Evolutionary conservation across 2,113 vertebrate species (phyloP).

Genomic region (Pteropus alecto): DNA sequence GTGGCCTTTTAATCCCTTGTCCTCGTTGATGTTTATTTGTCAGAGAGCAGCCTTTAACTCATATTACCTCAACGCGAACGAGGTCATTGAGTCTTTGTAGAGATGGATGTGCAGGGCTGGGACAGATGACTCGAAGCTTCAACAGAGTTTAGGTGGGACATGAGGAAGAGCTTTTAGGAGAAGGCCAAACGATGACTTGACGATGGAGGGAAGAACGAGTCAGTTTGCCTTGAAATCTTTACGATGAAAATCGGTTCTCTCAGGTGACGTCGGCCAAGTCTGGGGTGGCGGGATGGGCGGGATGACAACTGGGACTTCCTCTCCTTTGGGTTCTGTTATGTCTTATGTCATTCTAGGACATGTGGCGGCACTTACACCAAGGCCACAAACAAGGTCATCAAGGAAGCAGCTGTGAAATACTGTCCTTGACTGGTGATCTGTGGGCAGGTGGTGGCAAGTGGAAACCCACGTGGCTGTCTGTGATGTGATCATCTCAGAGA

Average conservation of each 20-base stretch:
- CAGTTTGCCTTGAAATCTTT: not conserved
- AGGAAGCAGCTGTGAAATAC: not conserved
- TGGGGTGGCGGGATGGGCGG: not conserved
- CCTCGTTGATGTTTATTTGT: not conserved
- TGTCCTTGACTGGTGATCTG: not conserved
- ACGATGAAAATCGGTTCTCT: not conserved
- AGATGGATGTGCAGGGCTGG: too few species aligned
- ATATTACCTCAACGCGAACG: not conserved
- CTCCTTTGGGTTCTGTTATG: not conserved
- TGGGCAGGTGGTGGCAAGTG: not conserved
- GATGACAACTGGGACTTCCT: too few species aligned
- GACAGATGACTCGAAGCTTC: not conserved
- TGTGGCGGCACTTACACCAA: not conserved
- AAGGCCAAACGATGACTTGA: not conserved
- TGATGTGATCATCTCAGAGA: not conserved
- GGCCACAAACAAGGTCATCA: not conserved
- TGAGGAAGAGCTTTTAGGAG: not conserved
- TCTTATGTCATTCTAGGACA: not conserved
- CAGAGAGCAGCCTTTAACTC: not conserved
- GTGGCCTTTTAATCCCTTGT: not conserved
- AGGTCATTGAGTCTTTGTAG: not conserved
- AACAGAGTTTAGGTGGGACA: not conserved
- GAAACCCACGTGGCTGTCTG: not conserved
- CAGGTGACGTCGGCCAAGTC: not conserved
- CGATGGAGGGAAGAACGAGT: not conserved